Percentiles rank a stretch among this genome's conserved stretches.
These are phyloP conservation scores for Pachymerium ferrugineum DNA, from an alignment of 2,888 invertebrate species.

Conservation along the genomic window DNA sequence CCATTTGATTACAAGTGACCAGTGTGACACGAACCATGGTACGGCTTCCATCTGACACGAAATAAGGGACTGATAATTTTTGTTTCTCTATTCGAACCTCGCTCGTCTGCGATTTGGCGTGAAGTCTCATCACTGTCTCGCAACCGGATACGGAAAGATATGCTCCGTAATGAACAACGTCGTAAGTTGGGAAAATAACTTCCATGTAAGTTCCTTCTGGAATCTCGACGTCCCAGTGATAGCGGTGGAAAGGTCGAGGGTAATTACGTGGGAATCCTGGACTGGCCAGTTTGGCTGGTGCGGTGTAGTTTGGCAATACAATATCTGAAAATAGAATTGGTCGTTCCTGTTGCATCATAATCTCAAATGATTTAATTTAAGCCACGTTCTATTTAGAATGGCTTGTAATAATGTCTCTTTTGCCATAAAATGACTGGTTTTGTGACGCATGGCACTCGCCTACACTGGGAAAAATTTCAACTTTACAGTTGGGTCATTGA, in stretches of 20 bases:
- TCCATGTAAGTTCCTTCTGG: constrained; percentile 39
- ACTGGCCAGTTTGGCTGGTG: constrained; percentile 39
- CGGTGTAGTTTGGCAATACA: constrained; percentile 37
- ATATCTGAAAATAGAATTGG: constrained; percentile 35
- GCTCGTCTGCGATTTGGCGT: constrained; percentile 29
- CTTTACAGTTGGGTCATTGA: too few species aligned
- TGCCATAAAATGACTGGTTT: too few species aligned
- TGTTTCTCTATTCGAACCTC: constrained; percentile 38
- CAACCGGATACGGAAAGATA: constrained; percentile 40
- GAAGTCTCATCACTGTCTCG: constrained; percentile 38
- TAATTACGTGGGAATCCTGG: constrained; percentile 39
- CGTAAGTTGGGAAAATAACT: constrained; percentile 41
- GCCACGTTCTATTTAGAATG: too few species aligned
- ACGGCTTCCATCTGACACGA: constrained; percentile 39
- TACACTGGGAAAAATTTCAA: too few species aligned
- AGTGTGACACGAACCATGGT: constrained; percentile 39
- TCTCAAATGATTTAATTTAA: too few species aligned
- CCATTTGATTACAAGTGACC: constrained; percentile 40
- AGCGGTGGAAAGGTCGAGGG: constrained; percentile 40
- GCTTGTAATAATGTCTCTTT: too few species aligned
- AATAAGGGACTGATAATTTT: constrained; percentile 40
- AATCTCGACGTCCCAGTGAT: constrained; percentile 40
- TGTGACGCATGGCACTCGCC: too few species aligned
- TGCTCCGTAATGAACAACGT: constrained; percentile 40
- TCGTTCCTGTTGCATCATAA: too few species aligned